Conservation (phyloP, 2,797 vertebrate genomes). For the Nannoperca obscura region DNA sequence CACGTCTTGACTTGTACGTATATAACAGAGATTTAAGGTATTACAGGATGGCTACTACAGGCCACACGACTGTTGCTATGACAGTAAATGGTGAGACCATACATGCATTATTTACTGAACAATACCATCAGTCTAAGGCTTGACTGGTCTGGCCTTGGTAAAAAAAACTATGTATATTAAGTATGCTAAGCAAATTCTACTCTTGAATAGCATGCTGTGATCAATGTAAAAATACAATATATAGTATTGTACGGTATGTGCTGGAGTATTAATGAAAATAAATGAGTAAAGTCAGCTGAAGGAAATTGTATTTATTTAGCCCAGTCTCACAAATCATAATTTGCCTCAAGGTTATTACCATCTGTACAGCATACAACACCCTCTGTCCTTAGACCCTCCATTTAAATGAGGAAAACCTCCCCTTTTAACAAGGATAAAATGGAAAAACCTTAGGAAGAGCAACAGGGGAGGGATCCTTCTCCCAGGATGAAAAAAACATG, state of each 20-base stretch:
- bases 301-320: too few relatives aligned
- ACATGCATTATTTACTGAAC: not conserved
- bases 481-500: too few relatives aligned
- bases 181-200: not conserved
- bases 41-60: not conserved
- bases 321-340: too few relatives aligned
- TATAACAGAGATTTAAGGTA: slow-evolving; percentile 4
- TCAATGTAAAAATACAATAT: not conserved
- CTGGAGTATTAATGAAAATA: slow-evolving; percentile 1
- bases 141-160: not conserved
- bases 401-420: too few relatives aligned
- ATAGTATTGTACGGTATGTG: not conserved
- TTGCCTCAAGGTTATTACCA: too few relatives aligned
- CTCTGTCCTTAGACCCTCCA: too few relatives aligned
- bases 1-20: not conserved
- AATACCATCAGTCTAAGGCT: not conserved
- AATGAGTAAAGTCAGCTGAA: not conserved
- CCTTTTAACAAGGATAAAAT: too few relatives aligned
- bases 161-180: not conserved
- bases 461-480: too few relatives aligned
- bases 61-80: not conserved
- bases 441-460: too few relatives aligned
- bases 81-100: not conserved
- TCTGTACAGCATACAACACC: too few relatives aligned
- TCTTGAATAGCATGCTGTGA: not conserved